Evolutionary conservation across 2,113 vertebrate genomes (phyloP), one percentile per base, ranked within the genome.

Genomic region (Nyctibius bracteatus): DNA sequence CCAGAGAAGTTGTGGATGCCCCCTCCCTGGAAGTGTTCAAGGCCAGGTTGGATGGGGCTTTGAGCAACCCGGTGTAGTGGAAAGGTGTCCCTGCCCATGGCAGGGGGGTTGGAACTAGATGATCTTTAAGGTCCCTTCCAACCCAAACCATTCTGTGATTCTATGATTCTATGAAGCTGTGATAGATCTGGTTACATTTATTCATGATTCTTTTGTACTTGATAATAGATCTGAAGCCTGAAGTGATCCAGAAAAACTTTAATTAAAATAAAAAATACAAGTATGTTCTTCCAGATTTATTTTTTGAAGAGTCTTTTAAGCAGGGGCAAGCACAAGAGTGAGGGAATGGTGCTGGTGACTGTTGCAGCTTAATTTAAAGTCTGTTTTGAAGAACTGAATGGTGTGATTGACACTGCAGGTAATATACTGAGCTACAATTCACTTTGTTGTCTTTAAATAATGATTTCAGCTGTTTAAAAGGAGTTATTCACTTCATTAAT

Each of bases 401-500:
- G 20, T 81, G n/a, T 92, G 82, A 90, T 81, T 90, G 95, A 57
- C 52, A 24, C 35, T 83, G 22, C 31, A 86, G 61, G 61, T 94
- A 90, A 94, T 92, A 78, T 28, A 86, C 44, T 47, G 59, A 88
- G 39, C 72, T 92, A 20, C 83, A 94, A 84, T 84, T 95, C 75
- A 81, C 59, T 71, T 86, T 3, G 4, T 77, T 90, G 35, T 86
- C 61, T 92, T 86, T 88, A 86, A 79, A 70, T 88, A 74, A 73
- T 86, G 52, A 51, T 83, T 83, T 89, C 39, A 95, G 35, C n/a
- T 72, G 14, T 96, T 95, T 79, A 91, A 81, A 87, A 84, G 33
- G 73, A 59, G 23, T 61, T 84, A 47, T 22, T 90, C 44, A 33
- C 62, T 88, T 79, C 65, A 72, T 91, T 94, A 59, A 87, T 81